phyloP scores from a whole-genome alignment of 1,140 invertebrate genomes.

The Drosophila nigromelanica region DNA sequence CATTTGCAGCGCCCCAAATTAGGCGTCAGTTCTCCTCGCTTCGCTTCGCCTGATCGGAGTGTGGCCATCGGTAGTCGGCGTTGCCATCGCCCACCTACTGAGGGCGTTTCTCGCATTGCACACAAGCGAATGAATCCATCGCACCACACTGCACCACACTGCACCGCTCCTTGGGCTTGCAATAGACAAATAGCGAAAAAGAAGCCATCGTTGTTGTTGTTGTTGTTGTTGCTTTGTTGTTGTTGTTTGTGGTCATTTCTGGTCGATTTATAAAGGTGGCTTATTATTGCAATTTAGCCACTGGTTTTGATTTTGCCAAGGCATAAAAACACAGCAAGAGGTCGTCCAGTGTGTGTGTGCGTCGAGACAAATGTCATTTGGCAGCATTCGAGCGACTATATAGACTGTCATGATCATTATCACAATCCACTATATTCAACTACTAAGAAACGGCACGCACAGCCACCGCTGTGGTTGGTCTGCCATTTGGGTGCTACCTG shows the following conservation, averaged over 20 bases:
- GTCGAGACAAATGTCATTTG: constrained; percentile 81
- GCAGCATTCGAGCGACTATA: constrained; percentile 82
- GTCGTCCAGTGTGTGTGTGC: constrained; percentile 34
- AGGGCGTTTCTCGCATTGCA: constrained; percentile 64
- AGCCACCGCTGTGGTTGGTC: constrained; percentile 69
- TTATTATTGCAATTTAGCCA: constrained; percentile 84
- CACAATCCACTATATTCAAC: constrained; percentile 74
- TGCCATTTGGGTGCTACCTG: constrained; percentile 33
- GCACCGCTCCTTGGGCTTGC: constrained; percentile 11
- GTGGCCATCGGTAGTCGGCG: constrained; percentile 61
- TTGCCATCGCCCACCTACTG: constrained; percentile 71
- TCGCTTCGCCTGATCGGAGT: constrained; percentile 42
- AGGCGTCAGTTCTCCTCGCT: neutral
- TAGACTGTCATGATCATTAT: constrained; percentile 84
- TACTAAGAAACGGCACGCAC: constrained; percentile 58
- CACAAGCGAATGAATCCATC: constrained; percentile 32
- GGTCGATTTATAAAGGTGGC: constrained; percentile 82
- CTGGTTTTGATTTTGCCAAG: constrained; percentile 82
- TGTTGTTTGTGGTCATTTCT: constrained; percentile 42
- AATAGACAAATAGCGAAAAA: constrained; percentile 71
- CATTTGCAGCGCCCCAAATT: constrained; percentile 19
- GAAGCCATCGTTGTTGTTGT: constrained; percentile 19
- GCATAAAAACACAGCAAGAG: constrained; percentile 65
- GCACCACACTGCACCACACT: constrained; percentile 1
- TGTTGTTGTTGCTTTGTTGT: constrained; percentile 5